phyloP scores from a whole-genome alignment of 2,113 vertebrate genomes.

The Plectropomus leopardus region DNA sequence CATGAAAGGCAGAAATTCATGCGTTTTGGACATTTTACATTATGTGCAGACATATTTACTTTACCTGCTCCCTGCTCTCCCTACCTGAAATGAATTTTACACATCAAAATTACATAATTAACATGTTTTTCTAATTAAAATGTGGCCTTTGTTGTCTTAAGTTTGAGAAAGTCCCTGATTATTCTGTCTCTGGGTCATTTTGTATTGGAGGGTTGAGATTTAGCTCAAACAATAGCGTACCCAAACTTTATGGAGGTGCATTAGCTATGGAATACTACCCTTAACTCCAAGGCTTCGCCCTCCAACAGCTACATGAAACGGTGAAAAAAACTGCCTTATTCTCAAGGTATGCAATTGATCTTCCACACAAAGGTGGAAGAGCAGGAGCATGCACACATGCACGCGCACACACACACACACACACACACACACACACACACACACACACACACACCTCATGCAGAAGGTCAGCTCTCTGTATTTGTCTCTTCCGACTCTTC shows the following conservation, averaged over 20 bases:
- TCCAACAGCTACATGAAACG: neutral
- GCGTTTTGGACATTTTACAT: no score
- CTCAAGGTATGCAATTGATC: neutral
- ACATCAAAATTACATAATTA: no score
- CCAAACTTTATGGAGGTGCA: neutral
- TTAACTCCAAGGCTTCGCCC: neutral
- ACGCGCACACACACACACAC: conserved; percentile 71
- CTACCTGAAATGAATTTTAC: no score
- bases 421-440: neutral
- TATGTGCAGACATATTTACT: no score
- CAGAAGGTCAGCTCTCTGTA: conserved; percentile 92
- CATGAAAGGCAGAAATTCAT: neutral
- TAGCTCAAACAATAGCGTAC: no score
- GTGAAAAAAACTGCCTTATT: neutral
- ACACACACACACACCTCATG: conserved; percentile 83
- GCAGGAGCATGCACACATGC: neutral
- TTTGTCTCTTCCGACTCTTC: conserved; percentile 94
- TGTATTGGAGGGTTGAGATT: neutral
- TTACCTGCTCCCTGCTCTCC: no score
- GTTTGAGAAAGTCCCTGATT: neutral
- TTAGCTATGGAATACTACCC: no score
- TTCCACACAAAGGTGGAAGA: neutral
- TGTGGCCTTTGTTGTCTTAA: no score
- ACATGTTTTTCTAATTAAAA: no score
- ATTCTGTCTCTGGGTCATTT: no score